A percentile compares a stretch with the other conserved stretches of the same genome.
phyloP scores from a whole-genome alignment of 2,888 invertebrate species.

The Sinotaia quadrata region DNA sequence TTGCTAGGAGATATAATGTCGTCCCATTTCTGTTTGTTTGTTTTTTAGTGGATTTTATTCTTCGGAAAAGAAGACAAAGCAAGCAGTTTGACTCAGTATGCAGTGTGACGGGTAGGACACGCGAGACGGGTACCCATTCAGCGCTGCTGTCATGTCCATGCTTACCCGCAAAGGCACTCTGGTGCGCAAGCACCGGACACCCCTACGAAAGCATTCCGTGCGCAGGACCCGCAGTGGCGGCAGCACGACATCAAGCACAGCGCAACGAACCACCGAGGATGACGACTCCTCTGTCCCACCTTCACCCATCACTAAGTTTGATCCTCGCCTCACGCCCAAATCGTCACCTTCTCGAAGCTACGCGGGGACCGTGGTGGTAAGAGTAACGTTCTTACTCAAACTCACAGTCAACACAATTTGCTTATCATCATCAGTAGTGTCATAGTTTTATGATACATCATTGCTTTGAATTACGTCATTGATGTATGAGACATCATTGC shows the following conservation, averaged over 20 bases:
- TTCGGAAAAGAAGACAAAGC: too few relatives aligned
- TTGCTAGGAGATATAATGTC: too few relatives aligned
- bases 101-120: too few relatives aligned
- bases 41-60: too few relatives aligned
- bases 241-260: conserved; percentile 25
- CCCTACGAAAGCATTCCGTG: conserved; percentile 36
- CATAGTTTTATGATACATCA: too few relatives aligned
- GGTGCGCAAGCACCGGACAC: conserved; percentile 36
- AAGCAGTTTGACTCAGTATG: too few relatives aligned
- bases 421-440: not conserved
- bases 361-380: conserved; percentile 14
- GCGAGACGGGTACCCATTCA: not conserved
- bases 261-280: conserved; percentile 20
- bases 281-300: conserved; percentile 39
- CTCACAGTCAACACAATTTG: not conserved
- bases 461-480: too few relatives aligned
- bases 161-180: conserved; percentile 41
- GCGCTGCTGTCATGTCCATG: conserved; percentile 40
- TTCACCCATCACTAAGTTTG: conserved; percentile 39
- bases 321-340: conserved; percentile 15
- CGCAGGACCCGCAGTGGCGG: conserved; percentile 39
- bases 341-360: conserved; percentile 9
- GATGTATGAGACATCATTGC: too few relatives aligned
- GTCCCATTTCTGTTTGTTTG: too few relatives aligned
- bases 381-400: too few relatives aligned